A percentile compares a stretch with the other conserved stretches of the same genome.
phyloP scores from a whole-genome alignment of 1,140 invertebrate species.

The Drosophila ambigua region DNA sequence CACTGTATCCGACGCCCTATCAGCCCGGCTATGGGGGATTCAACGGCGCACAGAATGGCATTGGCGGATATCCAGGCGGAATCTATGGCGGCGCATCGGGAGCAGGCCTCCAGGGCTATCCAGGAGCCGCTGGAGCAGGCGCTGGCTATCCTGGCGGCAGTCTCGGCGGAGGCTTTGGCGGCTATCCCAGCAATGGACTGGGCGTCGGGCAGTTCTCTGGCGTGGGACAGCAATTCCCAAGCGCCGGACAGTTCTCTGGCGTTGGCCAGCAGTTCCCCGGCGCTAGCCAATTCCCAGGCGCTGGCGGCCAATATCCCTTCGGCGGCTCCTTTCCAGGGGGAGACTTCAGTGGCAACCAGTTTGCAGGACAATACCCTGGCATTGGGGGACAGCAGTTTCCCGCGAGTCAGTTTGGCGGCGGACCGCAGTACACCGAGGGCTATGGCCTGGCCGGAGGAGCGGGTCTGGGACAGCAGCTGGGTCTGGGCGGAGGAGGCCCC shows the following conservation, averaged over 20 bases:
- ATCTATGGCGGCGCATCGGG: slow-evolving; percentile 26
- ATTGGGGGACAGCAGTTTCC: slow-evolving; percentile 46
- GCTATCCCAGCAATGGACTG: slow-evolving; percentile 40
- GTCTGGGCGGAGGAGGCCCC: slow-evolving; percentile 41
- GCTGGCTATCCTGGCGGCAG: slow-evolving; percentile 36
- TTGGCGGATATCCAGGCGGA: slow-evolving; percentile 55
- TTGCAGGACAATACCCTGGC: slow-evolving; percentile 56
- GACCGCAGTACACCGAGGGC: slow-evolving; percentile 73
- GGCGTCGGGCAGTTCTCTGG: slow-evolving; percentile 36
- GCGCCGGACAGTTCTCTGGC: slow-evolving; percentile 29
- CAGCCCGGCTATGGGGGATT: slow-evolving; percentile 58
- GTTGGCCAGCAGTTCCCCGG: slow-evolving; percentile 54
- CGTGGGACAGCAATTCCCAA: slow-evolving; percentile 53
- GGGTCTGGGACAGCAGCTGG: slow-evolving; percentile 54
- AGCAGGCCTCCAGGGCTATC: slow-evolving; percentile 21
- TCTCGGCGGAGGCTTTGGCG: slow-evolving; percentile 12
- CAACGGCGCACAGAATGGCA: slow-evolving; percentile 47
- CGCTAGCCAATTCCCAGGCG: background rate
- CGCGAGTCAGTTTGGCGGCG: slow-evolving; percentile 42
- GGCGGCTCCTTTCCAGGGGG: slow-evolving; percentile 45
- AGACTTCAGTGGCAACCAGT: slow-evolving; percentile 56
- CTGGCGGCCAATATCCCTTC: slow-evolving; percentile 56
- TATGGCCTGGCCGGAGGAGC: slow-evolving; percentile 62
- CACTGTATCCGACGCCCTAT: slow-evolving; percentile 48
- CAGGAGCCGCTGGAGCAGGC: slow-evolving; percentile 15